Evolutionary conservation across 2,888 invertebrate species (phyloP).

Genomic region (Athripsodes cinereus): DNA sequence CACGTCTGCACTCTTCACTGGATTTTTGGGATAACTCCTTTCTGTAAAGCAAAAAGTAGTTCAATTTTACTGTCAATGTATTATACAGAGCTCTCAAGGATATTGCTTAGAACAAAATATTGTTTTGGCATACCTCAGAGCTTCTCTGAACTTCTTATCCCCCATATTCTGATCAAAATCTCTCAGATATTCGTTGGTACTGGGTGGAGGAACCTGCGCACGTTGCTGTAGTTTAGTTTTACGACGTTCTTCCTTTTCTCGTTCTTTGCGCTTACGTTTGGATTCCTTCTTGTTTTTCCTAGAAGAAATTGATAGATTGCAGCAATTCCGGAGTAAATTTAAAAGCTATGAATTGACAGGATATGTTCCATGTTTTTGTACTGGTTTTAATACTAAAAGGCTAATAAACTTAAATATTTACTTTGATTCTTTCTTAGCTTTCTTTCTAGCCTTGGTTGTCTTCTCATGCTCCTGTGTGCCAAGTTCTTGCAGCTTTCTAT

Average conservation of each 20-base stretch:
- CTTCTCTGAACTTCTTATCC: constrained; percentile 60
- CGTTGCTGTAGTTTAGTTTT: constrained; percentile 57
- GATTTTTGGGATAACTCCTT: constrained; percentile 33
- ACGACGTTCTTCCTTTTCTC: constrained; percentile 62
- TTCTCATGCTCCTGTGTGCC: constrained; percentile 54
- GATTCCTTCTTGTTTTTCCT: constrained; percentile 68
- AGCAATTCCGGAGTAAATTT: no score
- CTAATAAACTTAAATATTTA: constrained; percentile 11
- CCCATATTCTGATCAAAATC: constrained; percentile 58
- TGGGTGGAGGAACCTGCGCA: constrained; percentile 33
- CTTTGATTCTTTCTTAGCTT: constrained; percentile 42
- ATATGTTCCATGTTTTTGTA: no score
- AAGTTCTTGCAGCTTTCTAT: constrained; percentile 60
- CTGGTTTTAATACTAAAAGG: not conserved
- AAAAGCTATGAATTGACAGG: not conserved
- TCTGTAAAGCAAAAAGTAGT: constrained; percentile 13
- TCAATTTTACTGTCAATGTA: no score
- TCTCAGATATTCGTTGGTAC: constrained; percentile 54
- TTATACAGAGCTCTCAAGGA: no score
- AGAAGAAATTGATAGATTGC: not conserved
- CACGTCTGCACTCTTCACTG: constrained; percentile 33
- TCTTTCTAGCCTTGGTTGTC: constrained; percentile 47
- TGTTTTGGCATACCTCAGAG: constrained; percentile 49
- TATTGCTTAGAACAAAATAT: not conserved
- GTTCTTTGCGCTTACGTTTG: constrained; percentile 65